These are phyloP conservation scores for Poecilia latipinna DNA, from an alignment of 2,113 vertebrate species.

Conservation along the genomic window DNA sequence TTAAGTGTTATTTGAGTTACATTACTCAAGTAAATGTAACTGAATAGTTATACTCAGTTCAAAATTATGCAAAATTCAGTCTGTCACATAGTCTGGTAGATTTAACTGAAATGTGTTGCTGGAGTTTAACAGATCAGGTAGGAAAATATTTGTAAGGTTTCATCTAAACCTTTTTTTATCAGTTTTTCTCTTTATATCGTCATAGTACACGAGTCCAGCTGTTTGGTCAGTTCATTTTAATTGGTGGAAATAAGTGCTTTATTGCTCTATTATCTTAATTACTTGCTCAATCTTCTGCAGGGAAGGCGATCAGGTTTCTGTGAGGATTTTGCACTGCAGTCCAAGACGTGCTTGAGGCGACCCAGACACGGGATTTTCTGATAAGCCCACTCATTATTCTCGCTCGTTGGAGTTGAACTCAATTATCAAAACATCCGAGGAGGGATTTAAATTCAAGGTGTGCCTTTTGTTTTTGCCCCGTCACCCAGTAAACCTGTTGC, in stretches of 20 bases:
- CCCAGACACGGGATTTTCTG: slow-evolving; percentile 35
- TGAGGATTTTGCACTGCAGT: slow-evolving; percentile 4
- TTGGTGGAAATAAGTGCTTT: not conserved
- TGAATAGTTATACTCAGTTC: not conserved
- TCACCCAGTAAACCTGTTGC: slow-evolving; percentile 47
- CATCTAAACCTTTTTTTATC: not conserved
- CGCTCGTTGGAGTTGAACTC: slow-evolving; percentile 48
- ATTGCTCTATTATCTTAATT: slow-evolving; percentile 6
- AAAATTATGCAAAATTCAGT: not conserved
- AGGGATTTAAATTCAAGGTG: slow-evolving; percentile 57
- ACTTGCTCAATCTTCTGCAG: slow-evolving; percentile 16
- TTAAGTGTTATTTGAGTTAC: too few relatives aligned
- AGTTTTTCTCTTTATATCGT: not conserved
- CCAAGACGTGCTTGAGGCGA: slow-evolving; percentile 41
- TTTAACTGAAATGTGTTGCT: not conserved
- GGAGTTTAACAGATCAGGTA: not conserved
- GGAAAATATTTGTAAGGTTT: not conserved
- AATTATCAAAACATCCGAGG: slow-evolving; percentile 60
- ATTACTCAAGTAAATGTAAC: too few relatives aligned
- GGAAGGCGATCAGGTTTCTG: not conserved
- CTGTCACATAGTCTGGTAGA: not conserved
- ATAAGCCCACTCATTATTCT: slow-evolving; percentile 63
- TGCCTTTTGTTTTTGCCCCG: slow-evolving; percentile 54
- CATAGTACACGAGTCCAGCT: too few relatives aligned
- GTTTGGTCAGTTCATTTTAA: too few relatives aligned